Conservation (phyloP, 2,888 invertebrate genomes). For the Andrena haemorrhoa region DNA sequence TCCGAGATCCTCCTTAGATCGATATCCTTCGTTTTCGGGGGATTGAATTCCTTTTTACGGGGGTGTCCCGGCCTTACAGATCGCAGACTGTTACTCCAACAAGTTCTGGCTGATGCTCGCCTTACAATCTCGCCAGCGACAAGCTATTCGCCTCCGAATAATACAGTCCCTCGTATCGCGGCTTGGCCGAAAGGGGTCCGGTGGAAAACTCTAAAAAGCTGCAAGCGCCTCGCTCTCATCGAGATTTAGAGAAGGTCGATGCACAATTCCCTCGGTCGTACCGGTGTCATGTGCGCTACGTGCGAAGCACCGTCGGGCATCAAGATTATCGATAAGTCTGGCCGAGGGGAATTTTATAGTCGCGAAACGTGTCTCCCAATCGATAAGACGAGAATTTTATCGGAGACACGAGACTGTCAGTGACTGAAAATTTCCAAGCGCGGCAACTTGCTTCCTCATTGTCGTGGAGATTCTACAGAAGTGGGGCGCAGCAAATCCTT, state of each 20-base stretch:
- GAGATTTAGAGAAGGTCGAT: constrained; percentile 22
- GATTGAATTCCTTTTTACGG: constrained; percentile 29
- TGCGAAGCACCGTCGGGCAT: constrained; percentile 31
- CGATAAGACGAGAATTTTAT: constrained; percentile 43
- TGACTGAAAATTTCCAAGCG: constrained; percentile 17
- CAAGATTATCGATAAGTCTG: constrained; percentile 41
- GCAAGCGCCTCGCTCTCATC: too few relatives aligned
- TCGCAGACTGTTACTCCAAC: not conserved
- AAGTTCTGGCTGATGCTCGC: not conserved
- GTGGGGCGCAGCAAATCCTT: not conserved
- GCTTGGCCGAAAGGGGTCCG: not conserved
- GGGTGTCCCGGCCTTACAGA: not conserved
- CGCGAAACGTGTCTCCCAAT: constrained; percentile 33
- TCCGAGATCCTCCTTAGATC: constrained; percentile 20
- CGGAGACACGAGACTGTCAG: constrained; percentile 21
- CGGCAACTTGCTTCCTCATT: not conserved
- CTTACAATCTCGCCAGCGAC: not conserved
- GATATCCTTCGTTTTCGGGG: constrained; percentile 30
- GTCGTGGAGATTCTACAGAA: not conserved
- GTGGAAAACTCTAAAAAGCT: not conserved
- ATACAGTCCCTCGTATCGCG: not conserved
- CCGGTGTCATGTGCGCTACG: constrained; percentile 24
- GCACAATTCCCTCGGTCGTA: constrained; percentile 18
- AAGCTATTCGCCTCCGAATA: too few relatives aligned
- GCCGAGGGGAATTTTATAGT: constrained; percentile 49